phyloP scores from a whole-genome alignment of 2,113 vertebrate species.

The cat (Felis catus) region DNA sequence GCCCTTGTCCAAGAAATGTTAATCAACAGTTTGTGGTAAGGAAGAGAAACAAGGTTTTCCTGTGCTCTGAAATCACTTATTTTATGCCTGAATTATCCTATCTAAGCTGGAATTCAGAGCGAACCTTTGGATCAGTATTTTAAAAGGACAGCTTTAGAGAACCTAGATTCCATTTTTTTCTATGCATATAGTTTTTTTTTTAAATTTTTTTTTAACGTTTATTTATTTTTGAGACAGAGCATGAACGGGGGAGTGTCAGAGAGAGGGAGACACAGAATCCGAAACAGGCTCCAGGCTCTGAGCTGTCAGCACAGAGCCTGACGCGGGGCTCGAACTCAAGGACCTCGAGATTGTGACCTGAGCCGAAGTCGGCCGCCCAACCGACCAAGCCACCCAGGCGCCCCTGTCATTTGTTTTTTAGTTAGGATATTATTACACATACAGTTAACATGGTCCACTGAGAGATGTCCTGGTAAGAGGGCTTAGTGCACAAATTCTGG shows the following conservation, averaged over 20 bases:
- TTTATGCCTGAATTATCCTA: neutral
- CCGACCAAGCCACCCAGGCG: too few relatives aligned
- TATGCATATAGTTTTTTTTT: neutral
- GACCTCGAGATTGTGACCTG: too few relatives aligned
- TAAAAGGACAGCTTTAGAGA: slow-evolving; percentile 8
- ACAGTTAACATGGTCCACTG: neutral
- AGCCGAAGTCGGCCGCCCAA: too few relatives aligned
- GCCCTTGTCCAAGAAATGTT: neutral
- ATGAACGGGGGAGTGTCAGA: too few relatives aligned
- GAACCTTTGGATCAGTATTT: slow-evolving; percentile 4
- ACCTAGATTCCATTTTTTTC: neutral
- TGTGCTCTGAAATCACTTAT: neutral
- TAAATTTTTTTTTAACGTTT: too few relatives aligned
- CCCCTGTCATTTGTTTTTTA: neutral
- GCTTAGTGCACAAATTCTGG: neutral
- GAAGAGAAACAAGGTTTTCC: neutral
- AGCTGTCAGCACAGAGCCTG: too few relatives aligned
- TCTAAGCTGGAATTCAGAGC: neutral
- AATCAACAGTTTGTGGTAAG: neutral
- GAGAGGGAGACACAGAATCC: too few relatives aligned
- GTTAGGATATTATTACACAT: neutral
- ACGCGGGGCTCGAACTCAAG: too few relatives aligned
- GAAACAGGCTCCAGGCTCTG: too few relatives aligned
- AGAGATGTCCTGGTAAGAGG: neutral
- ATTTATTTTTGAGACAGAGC: too few relatives aligned